Evolutionary conservation across 2,888 invertebrate genomes (phyloP), one percentile per base, ranked within the genome.

Genomic region (Cataglyphis rosenhaueri): DNA sequence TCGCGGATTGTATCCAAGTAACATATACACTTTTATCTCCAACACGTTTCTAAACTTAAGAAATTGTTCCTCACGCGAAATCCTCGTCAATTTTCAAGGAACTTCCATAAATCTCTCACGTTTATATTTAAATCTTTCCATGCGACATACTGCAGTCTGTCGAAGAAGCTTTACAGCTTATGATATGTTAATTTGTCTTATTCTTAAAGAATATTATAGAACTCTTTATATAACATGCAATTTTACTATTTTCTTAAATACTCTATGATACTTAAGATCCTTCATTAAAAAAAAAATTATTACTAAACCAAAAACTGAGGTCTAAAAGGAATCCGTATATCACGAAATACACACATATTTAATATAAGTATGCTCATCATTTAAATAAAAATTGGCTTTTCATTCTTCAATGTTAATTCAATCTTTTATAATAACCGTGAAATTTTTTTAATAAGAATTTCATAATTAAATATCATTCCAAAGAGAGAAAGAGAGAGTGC

Each of bases 41-140:
- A 59, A 78, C 78, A 70, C 71, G 78, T 44, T 78, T 68, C 78
- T 59, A 78, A 78, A 78, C 78, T 71, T 57, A 32, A n/a, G 71
- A 78, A 78, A 78, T 71, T 78, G 78, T 78, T 70, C 71, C 71
- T 78, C 71, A 59, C 78, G 59, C 78, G 71, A 78, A 78, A 71
- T 59, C 78, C 32, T 57, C 57, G 57, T 78, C 57, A 78, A 78
- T 71, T 78, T 78, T 78, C 71, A 71, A 57, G 52, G 44, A 78
- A 78, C 71, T 78, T 78, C 71, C 71, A 57, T 21, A 57, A 71
- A 70, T 32, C 57, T 78, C 78, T 70, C 57, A 55, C 57, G 78
- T 71, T 78, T 78, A 78, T 78, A 78, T 78, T 71, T 78, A 78
- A 78, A 78, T 71, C 78, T 70, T 48, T 59, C 78, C 29, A 32